Percentiles rank a stretch among this genome's conserved stretches.
These are phyloP conservation scores for Lonchura striata DNA, from an alignment of 2,113 vertebrate species.

Conservation along the genomic window DNA sequence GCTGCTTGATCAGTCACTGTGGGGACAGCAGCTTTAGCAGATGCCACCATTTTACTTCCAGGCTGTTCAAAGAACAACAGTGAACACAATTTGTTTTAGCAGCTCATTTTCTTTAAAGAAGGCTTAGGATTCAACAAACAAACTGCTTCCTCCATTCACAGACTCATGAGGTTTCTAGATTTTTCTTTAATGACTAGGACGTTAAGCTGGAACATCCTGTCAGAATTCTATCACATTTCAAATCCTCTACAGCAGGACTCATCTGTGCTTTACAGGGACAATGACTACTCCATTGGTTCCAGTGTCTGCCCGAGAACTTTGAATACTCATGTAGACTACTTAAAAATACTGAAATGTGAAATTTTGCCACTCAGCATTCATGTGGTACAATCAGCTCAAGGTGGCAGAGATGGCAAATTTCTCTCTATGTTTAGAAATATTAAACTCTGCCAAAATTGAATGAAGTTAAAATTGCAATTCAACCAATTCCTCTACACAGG, in stretches of 20 bases:
- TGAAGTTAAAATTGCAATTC: not conserved
- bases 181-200: not conserved
- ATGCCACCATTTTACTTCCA: slow-evolving; percentile 96
- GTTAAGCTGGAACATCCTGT: not conserved
- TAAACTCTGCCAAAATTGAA: not conserved
- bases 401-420: not conserved
- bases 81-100: not conserved
- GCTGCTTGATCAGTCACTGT: slow-evolving; percentile 95
- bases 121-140: not conserved
- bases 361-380: not conserved
- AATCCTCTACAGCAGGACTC: not conserved
- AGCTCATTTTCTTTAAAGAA: not conserved
- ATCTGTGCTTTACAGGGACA: not conserved
- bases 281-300: not conserved
- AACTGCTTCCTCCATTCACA: not conserved
- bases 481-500: not conserved
- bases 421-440: not conserved
- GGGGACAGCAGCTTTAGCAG: slow-evolving; percentile 93
- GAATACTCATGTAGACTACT: not conserved
- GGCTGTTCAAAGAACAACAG: slow-evolving; percentile 75
- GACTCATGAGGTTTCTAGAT: not conserved
- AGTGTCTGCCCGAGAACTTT: not conserved
- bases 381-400: not conserved
- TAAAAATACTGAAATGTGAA: not conserved
- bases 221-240: not conserved